These are phyloP conservation scores for Meta bourneti DNA, from an alignment of 2,888 invertebrate species.

Conservation along the genomic window DNA sequence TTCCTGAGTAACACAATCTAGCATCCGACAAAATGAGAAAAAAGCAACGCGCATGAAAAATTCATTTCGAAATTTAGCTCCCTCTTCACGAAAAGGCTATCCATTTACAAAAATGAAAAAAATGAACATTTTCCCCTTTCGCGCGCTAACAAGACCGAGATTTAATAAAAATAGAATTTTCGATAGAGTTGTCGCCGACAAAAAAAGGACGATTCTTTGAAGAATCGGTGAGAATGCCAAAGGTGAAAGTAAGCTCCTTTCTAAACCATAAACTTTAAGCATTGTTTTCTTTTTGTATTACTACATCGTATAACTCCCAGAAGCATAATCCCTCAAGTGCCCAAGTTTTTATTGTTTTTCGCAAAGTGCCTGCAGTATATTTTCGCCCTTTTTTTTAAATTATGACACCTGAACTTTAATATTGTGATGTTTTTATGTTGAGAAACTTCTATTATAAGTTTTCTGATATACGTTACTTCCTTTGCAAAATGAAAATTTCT, in stretches of 20 bases:
- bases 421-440: too few relatives aligned
- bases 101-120: not conserved
- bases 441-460: too few relatives aligned
- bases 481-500: too few relatives aligned
- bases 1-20: not conserved
- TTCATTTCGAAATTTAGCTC: not conserved
- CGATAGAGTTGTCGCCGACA: not conserved
- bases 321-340: not conserved
- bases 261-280: not conserved
- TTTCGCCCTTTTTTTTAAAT: too few relatives aligned
- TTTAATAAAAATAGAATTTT: conserved; percentile 1
- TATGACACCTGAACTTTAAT: too few relatives aligned
- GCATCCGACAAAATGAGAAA: not conserved
- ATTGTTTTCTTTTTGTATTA: not conserved
- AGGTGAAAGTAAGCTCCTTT: not conserved
- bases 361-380: not conserved
- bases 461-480: too few relatives aligned
- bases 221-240: not conserved
- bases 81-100: not conserved
- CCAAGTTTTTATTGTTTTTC: not conserved
- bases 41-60: not conserved
- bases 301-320: not conserved
- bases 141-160: not conserved
- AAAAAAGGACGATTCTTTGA: not conserved
- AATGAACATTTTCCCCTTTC: not conserved